Base-by-base conservation (phyloP, 2,113 vertebrate species). In the Bubo blakistoni region DNA sequence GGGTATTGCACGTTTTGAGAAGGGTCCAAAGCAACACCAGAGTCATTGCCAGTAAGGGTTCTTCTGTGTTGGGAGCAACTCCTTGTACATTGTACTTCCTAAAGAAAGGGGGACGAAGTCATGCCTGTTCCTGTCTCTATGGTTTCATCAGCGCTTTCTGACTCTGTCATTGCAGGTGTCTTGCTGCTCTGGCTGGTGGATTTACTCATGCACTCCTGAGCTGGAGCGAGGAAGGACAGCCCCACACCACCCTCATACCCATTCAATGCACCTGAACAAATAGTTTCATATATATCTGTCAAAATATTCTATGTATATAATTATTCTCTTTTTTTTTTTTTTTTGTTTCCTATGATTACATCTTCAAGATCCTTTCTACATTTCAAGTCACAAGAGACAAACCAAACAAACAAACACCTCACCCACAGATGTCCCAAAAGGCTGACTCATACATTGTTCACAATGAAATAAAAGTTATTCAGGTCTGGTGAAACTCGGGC, bases 211-310 rank as follows among this genome's bases (percentile, higher is more conserved):
- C 2, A 16, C 6, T 5, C 8, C 38, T 40, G 27, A 59, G 12
- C 8, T 1, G 0, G 5, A 29, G 30, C 0, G 0, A 36, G 29
- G 52, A 85, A 66, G 7, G 16, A 81, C n/a, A 74, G 27, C 5
- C 22, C 13, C 1, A 1, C 20, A 26, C 11, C 4, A 3, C 24
- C 10, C 7, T 77, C 38, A 29, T 6, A 59, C 7, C 10, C 12
- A 19, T 46, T 36, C 14, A 52, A 54, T 0, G 1, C 29, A 40
- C 29, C 36, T 66, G 32, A 22, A 81, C 9, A 78, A 59, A 61
- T 3, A 46, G 30, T 71, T 62, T 38, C 7, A 10, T 59, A 16
- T 42, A 55, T 42, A 51, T 21, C 16, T 44, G 27, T 62, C 22
- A 90, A 70, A 54, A 47, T 40, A 79, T 22, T 65, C 11, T 44